phyloP scores from a whole-genome alignment of 2,113 vertebrate species.

The Tachycineta bicolor region DNA sequence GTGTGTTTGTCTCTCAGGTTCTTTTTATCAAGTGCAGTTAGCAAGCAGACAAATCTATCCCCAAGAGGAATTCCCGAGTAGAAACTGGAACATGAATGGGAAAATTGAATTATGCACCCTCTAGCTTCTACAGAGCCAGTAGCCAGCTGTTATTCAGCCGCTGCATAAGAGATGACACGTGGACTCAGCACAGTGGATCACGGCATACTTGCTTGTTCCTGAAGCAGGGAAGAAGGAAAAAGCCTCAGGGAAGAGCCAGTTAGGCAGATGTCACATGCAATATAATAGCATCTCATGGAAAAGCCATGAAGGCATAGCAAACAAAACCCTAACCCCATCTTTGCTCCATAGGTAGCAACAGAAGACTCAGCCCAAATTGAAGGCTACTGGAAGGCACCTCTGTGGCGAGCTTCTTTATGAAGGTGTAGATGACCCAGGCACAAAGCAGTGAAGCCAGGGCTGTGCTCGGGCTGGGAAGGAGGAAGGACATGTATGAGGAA shows the following conservation, averaged over 20 bases:
- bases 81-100: neutral
- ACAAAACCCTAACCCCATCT: neutral
- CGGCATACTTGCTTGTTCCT: neutral
- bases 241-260: neutral
- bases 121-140: neutral
- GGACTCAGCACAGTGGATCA: neutral
- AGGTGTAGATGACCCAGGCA: neutral
- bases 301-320: neutral
- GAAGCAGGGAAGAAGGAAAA: neutral
- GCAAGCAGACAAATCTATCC: neutral
- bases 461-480: neutral
- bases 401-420: neutral
- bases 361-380: neutral
- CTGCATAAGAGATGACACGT: neutral
- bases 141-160: neutral
- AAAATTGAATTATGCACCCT: neutral
- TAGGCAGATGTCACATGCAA: neutral
- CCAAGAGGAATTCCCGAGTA: neutral
- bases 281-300: rapidly evolving
- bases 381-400: neutral
- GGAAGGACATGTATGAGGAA: rapidly evolving
- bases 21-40: neutral
- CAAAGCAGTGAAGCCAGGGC: neutral
- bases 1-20: neutral
- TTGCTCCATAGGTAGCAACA: neutral